These are phyloP conservation scores for Lutraria lutraria DNA, from an alignment of 2,888 invertebrate genomes.

Conservation along the genomic window DNA sequence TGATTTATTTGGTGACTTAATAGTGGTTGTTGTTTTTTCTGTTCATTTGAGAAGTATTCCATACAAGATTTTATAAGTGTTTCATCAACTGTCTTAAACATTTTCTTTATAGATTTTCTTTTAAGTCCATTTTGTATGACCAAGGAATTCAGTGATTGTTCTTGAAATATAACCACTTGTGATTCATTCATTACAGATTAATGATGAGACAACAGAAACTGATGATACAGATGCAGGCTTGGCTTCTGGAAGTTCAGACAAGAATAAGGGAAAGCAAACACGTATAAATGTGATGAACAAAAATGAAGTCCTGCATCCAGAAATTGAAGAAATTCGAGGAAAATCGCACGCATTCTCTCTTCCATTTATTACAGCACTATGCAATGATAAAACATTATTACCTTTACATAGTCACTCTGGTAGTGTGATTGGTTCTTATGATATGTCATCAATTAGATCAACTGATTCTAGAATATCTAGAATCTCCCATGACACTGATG, in stretches of 20 bases:
- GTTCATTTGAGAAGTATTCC: no score
- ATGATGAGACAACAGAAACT: slow-evolving; percentile 32
- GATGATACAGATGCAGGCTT: slow-evolving; percentile 26
- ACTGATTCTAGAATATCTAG: slow-evolving; percentile 78
- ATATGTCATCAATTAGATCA: slow-evolving; percentile 79
- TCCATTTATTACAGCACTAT: slow-evolving; percentile 96
- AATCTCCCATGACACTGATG: slow-evolving; percentile 79
- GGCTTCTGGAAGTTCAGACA: slow-evolving; percentile 18
- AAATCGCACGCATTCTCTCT: slow-evolving; percentile 87
- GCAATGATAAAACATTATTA: slow-evolving; percentile 94
- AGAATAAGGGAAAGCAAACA: slow-evolving; percentile 62
- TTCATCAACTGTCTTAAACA: no score
- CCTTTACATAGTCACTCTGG: slow-evolving; percentile 73
- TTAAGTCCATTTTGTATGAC: neutral
- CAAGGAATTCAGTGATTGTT: neutral
- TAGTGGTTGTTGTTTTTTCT: no score
- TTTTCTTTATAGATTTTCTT: no score
- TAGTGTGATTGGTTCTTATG: slow-evolving; percentile 74
- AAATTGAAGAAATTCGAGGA: slow-evolving; percentile 81
- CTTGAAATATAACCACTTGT: no score
- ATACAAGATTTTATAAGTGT: no score
- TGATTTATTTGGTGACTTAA: neutral
- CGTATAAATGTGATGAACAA: slow-evolving; percentile 74
- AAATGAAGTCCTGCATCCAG: slow-evolving; percentile 81
- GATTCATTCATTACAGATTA: slow-evolving; percentile 27